These are phyloP conservation scores for Parapristionchus giblindavisi DNA, from an alignment of 2,888 invertebrate genomes.

Conservation along the genomic window DNA sequence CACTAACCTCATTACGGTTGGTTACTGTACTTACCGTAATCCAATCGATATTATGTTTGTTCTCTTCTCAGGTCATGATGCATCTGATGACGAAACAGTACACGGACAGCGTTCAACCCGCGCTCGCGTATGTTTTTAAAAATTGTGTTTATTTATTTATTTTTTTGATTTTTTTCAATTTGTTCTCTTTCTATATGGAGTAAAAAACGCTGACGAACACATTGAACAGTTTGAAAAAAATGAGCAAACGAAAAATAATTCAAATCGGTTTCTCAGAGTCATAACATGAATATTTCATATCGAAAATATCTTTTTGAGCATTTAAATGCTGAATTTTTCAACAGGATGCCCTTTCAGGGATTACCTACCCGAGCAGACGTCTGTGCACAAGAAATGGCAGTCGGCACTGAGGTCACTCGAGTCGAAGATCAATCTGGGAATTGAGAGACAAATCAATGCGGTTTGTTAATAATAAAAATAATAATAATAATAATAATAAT, in stretches of 20 bases:
- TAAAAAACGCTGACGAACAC: too few species aligned
- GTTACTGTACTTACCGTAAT: neutral
- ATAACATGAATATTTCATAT: too few species aligned
- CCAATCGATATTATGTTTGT: neutral
- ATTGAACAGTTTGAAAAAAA: too few species aligned
- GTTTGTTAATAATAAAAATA: slow-evolving; percentile 74
- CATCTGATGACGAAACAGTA: slow-evolving; percentile 92
- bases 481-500: neutral
- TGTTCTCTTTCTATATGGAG: too few species aligned
- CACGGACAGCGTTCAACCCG: slow-evolving; percentile 85
- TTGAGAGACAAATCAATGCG: slow-evolving; percentile 80
- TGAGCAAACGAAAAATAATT: too few species aligned
- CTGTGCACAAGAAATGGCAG: slow-evolving; percentile 87
- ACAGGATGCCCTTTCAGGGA: slow-evolving; percentile 78
- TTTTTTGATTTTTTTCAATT: too few species aligned
- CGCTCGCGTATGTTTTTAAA: slow-evolving; percentile 80
- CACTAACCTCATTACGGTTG: neutral
- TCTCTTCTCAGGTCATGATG: too few species aligned
- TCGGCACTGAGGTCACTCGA: slow-evolving; percentile 87
- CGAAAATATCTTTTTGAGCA: too few species aligned
- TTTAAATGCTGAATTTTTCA: too few species aligned
- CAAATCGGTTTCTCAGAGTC: slow-evolving; percentile 1
- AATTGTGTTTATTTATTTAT: too few species aligned
- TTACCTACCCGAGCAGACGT: slow-evolving; percentile 83
- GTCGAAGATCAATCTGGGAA: slow-evolving; percentile 82